These are phyloP conservation scores for Parelbella ahira DNA, from an alignment of 2,888 invertebrate genomes.

Conservation along the genomic window DNA sequence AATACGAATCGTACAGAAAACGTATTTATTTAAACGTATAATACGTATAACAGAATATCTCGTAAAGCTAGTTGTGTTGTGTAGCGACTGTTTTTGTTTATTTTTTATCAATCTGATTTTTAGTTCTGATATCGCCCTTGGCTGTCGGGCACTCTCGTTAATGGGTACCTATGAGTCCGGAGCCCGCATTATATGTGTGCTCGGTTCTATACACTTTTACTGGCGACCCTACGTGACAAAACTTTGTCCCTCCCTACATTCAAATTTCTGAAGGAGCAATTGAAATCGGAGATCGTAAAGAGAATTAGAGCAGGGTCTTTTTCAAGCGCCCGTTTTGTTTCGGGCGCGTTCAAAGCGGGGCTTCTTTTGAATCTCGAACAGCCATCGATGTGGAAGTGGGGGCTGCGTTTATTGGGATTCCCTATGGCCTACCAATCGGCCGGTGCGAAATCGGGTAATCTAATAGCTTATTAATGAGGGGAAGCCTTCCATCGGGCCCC, in stretches of 20 bases:
- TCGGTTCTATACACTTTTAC: slow-evolving; percentile 57
- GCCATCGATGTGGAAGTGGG: slow-evolving; percentile 76
- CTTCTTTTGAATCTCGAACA: slow-evolving; percentile 79
- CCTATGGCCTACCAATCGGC: slow-evolving; percentile 76
- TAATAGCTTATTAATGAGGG: slow-evolving; percentile 80
- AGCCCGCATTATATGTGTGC: slow-evolving; percentile 74
- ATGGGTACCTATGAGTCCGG: slow-evolving; percentile 73
- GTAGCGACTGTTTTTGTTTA: slow-evolving; percentile 43
- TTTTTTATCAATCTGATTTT: slow-evolving; percentile 74
- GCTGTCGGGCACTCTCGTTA: slow-evolving; percentile 72
- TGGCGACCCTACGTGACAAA: slow-evolving; percentile 77
- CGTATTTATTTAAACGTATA: slow-evolving; percentile 73
- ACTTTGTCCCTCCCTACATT: slow-evolving; percentile 79
- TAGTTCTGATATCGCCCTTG: slow-evolving; percentile 69
- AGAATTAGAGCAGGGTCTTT: slow-evolving; percentile 79
- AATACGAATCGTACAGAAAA: slow-evolving; percentile 59
- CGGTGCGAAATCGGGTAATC: slow-evolving; percentile 73
- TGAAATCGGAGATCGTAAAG: slow-evolving; percentile 81
- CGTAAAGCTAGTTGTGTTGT: slow-evolving; percentile 59
- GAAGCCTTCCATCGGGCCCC: slow-evolving; percentile 68
- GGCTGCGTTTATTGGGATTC: slow-evolving; percentile 77
- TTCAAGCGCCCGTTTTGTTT: slow-evolving; percentile 76
- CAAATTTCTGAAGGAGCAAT: slow-evolving; percentile 81
- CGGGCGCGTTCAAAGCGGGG: slow-evolving; percentile 67
- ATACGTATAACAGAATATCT: slow-evolving; percentile 74